A percentile compares a stretch with the other conserved stretches of the same genome.
Conservation (phyloP, 1,140 invertebrate species). For the Papilio polytes region DNA sequence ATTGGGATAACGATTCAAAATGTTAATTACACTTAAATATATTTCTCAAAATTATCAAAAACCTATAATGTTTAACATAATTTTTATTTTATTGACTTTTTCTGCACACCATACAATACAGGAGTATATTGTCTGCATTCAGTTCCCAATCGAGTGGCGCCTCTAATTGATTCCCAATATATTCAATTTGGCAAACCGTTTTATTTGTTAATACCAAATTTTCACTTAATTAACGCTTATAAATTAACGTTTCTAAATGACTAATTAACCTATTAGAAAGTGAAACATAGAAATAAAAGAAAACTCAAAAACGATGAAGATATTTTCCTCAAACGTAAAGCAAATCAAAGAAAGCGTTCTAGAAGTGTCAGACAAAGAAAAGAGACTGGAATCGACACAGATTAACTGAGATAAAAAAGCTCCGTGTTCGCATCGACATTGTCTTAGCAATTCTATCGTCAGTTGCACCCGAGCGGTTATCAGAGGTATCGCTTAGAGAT, state of each 20-base stretch:
- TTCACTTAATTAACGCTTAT: conserved; percentile 12
- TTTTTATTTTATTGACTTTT: conserved; percentile 2
- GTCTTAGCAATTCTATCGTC: conserved; percentile 74
- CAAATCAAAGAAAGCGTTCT: not conserved
- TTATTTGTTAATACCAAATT: conserved; percentile 15
- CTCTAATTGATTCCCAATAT: conserved; percentile 37
- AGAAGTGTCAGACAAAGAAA: conserved; percentile 31
- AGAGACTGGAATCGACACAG: conserved; percentile 52
- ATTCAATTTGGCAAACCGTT: conserved; percentile 33
- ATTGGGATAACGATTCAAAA: not conserved
- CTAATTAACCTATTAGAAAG: not conserved
- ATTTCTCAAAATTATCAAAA: not conserved
- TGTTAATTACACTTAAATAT: not conserved
- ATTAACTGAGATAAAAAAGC: conserved; percentile 65
- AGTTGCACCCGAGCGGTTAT: conserved; percentile 78
- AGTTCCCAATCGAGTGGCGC: conserved; percentile 25
- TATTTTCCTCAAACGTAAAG: not conserved
- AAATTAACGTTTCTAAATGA: not conserved
- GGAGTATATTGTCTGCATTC: conserved; percentile 30
- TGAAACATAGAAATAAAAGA: not conserved
- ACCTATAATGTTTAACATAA: not conserved
- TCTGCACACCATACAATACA: conserved; percentile 41
- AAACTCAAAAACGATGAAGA: not conserved
- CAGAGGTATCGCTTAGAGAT: conserved; percentile 76
- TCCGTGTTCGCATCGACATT: conserved; percentile 63